Conservation (phyloP, 2,113 vertebrate genomes). For the Hippopotamus amphibius region DNA sequence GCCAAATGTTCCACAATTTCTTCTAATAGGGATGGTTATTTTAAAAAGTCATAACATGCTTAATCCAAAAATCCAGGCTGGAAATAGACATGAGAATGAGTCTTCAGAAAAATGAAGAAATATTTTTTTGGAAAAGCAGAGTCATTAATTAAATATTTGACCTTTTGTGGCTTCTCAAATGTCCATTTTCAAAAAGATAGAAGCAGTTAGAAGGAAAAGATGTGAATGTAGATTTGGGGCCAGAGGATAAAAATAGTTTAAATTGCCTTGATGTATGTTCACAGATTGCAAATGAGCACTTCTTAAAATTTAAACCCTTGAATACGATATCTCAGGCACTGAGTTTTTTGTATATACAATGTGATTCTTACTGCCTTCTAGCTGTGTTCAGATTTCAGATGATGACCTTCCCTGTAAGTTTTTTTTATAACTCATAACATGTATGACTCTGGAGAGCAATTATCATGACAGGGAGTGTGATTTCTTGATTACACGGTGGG, state of each 20-base stretch:
- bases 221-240: background rate
- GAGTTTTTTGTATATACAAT: background rate
- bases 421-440: conserved; percentile 71
- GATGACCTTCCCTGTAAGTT: conserved; percentile 75
- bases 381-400: conserved; percentile 65
- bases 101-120: conserved; percentile 31
- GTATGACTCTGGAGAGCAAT: conserved; percentile 58
- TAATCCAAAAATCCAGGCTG: background rate
- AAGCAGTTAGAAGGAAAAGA: conserved; percentile 61
- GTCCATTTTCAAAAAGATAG: conserved; percentile 43
- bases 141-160: conserved; percentile 46
- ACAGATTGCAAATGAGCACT: conserved; percentile 53
- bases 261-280: conserved; percentile 56
- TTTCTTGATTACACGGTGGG: conserved; percentile 69
- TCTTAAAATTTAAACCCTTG: conserved; percentile 60
- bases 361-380: conserved; percentile 30
- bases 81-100: conserved; percentile 36
- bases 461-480: conserved; percentile 11
- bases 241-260: background rate
- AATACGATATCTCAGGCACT: conserved; percentile 50
- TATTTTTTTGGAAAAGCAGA: background rate
- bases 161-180: conserved; percentile 57
- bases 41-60: conserved; percentile 5
- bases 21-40: conserved; percentile 28
- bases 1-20: background rate